A percentile compares a stretch with the other conserved stretches of the same genome.
Conservation (phyloP, 2,797 vertebrate species). For the Galago senegalensis region DNA sequence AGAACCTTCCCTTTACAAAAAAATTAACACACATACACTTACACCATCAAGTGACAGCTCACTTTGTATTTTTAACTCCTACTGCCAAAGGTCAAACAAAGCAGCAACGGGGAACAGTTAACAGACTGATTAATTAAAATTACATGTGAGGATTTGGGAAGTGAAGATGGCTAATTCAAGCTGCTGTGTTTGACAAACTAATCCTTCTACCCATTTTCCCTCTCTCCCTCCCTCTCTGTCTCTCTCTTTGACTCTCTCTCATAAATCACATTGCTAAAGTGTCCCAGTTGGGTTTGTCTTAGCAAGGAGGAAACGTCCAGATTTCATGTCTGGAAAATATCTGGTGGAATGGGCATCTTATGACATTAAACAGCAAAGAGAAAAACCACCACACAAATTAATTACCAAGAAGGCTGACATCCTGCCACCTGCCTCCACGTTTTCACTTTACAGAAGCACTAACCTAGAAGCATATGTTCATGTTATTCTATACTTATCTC, state of each 20-base stretch:
- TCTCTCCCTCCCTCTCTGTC: background rate
- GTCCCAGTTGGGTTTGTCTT: constrained; percentile 19
- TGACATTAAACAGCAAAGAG: background rate
- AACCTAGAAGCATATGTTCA: constrained; percentile 20
- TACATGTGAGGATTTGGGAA: constrained; percentile 32
- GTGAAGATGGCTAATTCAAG: constrained; percentile 19
- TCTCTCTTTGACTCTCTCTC: too few species aligned
- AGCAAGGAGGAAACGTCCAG: constrained; percentile 30
- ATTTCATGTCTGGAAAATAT: constrained; percentile 41
- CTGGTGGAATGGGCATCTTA: background rate
- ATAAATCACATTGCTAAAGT: background rate
- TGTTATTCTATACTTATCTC: background rate
- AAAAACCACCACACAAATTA: constrained; percentile 23
- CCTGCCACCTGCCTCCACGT: background rate
- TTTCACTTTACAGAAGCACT: constrained; percentile 33
- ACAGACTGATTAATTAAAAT: constrained; percentile 23
- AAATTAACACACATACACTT: background rate
- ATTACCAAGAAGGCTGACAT: constrained; percentile 16
- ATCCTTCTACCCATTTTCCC: background rate
- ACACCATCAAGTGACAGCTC: background rate
- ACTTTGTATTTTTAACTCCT: background rate
- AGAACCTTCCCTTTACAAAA: constrained; percentile 2
- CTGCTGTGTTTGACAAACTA: constrained; percentile 7
- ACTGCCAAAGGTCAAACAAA: constrained; percentile 53
- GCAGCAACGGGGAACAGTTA: constrained; percentile 10